A percentile compares a stretch with the other conserved stretches of the same genome.
Evolutionary conservation across 2,113 vertebrate genomes (phyloP).

Genomic region (Gambusia affinis): DNA sequence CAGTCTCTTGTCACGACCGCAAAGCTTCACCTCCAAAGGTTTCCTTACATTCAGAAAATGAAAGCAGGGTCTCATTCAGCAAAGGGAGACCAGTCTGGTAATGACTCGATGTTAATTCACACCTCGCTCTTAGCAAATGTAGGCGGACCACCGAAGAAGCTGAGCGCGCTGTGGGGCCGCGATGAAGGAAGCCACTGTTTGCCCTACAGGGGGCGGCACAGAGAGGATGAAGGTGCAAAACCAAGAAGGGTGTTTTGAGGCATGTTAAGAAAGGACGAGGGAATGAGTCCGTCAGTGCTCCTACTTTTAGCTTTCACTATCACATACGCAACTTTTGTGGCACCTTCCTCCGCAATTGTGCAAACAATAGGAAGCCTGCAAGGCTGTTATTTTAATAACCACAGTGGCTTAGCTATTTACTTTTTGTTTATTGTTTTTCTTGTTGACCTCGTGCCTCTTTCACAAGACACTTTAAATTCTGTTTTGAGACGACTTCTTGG

Average conservation of each 20-base stretch:
- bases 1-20: not conserved
- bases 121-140: constrained; percentile 24
- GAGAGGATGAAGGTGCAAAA: constrained; percentile 17
- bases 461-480: too few relatives aligned
- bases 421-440: too few relatives aligned
- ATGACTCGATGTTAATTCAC: constrained; percentile 39
- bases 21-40: not conserved
- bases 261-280: constrained; percentile 1
- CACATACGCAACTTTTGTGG: too few relatives aligned
- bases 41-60: constrained; percentile 11
- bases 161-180: not conserved
- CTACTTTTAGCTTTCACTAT: not conserved
- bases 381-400: too few relatives aligned
- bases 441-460: too few relatives aligned
- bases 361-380: too few relatives aligned
- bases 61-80: constrained; percentile 37
- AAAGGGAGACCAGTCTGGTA: not conserved
- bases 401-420: too few relatives aligned
- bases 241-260: constrained; percentile 5
- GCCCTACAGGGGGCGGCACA: not conserved
- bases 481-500: too few relatives aligned
- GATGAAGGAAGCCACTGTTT: not conserved
- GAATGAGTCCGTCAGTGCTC: not conserved
- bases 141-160: constrained; percentile 19
- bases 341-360: too few relatives aligned